These are phyloP conservation scores for Campodea augens DNA, from an alignment of 1,140 invertebrate species.

Conservation along the genomic window DNA sequence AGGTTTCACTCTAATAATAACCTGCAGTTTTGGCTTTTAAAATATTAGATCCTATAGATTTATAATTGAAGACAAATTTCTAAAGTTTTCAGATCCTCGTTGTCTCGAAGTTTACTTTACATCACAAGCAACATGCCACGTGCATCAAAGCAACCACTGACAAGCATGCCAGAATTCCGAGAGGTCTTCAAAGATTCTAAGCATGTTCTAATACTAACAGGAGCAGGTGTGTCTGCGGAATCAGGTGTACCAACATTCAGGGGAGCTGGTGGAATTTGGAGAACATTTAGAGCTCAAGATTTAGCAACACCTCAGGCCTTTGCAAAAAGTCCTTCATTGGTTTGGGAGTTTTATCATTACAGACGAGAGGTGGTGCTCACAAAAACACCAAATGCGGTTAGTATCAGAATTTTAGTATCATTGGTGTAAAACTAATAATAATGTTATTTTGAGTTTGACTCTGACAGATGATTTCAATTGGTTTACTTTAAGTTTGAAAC, in stretches of 20 bases:
- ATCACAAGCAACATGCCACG: no score
- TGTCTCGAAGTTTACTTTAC: no score
- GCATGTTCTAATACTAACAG: constrained; percentile 47
- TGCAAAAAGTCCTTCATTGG: constrained; percentile 39
- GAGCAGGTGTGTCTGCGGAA: constrained; percentile 59
- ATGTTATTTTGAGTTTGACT: no score
- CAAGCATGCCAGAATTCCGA: constrained; percentile 33
- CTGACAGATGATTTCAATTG: no score
- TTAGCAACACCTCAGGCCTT: constrained; percentile 48
- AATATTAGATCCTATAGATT: no score
- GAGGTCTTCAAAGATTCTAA: constrained; percentile 32
- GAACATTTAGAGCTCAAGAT: constrained; percentile 41
- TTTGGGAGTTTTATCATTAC: constrained; percentile 67
- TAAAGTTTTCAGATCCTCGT: no score
- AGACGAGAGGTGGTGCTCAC: constrained; percentile 40
- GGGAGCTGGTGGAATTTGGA: constrained; percentile 56
- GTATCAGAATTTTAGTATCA: no score
- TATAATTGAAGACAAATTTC: no score
- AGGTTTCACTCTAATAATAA: no score
- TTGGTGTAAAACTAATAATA: no score
- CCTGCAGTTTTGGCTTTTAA: no score
- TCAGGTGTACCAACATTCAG: constrained; percentile 65
- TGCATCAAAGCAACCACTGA: constrained; percentile 17
- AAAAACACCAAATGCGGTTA: constrained; percentile 43
- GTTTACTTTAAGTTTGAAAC: no score